phyloP scores from a whole-genome alignment of 2,888 invertebrate genomes.

The Platycnemis pennipes region DNA sequence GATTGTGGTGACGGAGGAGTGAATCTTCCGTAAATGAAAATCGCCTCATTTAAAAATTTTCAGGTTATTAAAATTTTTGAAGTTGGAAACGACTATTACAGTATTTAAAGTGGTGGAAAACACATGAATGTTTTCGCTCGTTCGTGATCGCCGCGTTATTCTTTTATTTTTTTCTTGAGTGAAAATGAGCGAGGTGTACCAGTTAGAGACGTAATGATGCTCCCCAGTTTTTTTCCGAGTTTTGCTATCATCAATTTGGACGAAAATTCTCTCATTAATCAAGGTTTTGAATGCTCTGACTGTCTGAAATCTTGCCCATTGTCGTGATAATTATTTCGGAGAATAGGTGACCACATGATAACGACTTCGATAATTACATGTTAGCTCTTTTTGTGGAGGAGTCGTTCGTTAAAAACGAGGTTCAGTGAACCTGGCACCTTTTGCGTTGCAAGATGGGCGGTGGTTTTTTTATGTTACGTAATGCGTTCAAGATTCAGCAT shows the following conservation, averaged over 20 bases:
- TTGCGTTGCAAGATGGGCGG: no score
- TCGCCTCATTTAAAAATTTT: conserved; percentile 42
- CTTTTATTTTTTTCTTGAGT: background rate
- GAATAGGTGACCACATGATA: background rate
- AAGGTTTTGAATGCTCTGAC: background rate
- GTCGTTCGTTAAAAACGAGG: background rate
- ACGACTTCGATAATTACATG: background rate
- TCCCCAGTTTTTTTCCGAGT: background rate
- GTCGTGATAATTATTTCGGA: background rate
- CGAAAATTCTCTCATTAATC: background rate
- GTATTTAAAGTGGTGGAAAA: background rate
- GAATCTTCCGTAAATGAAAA: background rate
- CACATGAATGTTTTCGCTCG: background rate
- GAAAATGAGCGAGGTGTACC: background rate
- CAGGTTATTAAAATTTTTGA: conserved; percentile 38
- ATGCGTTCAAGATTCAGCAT: no score
- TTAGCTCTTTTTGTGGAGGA: background rate
- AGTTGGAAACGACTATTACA: conserved; percentile 34
- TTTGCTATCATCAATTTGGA: background rate
- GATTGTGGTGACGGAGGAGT: background rate
- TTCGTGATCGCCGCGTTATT: background rate
- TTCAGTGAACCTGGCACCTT: background rate
- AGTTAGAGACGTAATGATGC: background rate
- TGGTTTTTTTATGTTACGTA: background rate
- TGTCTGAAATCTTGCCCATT: background rate